Conservation (phyloP, 2,797 vertebrate species). For the Gymnothorax reevesii region DNA sequence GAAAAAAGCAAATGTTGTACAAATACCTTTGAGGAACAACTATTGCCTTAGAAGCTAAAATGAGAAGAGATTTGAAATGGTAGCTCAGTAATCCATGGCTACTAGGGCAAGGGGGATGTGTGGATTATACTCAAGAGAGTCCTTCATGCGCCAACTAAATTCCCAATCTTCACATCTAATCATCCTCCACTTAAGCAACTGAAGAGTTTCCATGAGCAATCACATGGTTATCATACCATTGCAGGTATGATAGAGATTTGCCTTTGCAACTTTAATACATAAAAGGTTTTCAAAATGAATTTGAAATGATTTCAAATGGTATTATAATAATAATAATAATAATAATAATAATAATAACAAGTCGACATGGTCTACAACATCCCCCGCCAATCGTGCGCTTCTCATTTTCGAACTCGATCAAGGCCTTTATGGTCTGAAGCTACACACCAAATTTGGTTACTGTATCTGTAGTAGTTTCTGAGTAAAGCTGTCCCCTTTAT, state of each 20-base stretch:
- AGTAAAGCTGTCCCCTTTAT: no score
- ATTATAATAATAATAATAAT: neutral
- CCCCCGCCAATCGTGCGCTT: no score
- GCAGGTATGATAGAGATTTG: neutral
- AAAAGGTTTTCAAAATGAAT: neutral
- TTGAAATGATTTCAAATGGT: neutral
- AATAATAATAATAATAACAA: neutral
- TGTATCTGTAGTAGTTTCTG: no score
- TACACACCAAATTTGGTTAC: no score
- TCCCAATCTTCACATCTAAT: neutral
- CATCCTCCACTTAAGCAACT: neutral
- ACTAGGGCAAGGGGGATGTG: slow-evolving; percentile 42
- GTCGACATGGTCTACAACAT: no score
- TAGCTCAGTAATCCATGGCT: slow-evolving; percentile 35
- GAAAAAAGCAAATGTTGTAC: neutral
- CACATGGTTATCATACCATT: neutral
- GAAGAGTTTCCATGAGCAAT: neutral
- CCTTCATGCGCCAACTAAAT: neutral
- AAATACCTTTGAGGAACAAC: neutral
- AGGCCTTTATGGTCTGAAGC: no score
- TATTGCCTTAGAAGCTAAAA: slow-evolving; percentile 1
- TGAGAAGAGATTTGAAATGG: slow-evolving; percentile 18
- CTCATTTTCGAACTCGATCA: no score
- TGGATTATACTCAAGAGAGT: slow-evolving; percentile 2
- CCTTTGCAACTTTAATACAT: neutral